Conservation (phyloP, 2,888 invertebrate species). For the Leptinotarsa juncta region DNA sequence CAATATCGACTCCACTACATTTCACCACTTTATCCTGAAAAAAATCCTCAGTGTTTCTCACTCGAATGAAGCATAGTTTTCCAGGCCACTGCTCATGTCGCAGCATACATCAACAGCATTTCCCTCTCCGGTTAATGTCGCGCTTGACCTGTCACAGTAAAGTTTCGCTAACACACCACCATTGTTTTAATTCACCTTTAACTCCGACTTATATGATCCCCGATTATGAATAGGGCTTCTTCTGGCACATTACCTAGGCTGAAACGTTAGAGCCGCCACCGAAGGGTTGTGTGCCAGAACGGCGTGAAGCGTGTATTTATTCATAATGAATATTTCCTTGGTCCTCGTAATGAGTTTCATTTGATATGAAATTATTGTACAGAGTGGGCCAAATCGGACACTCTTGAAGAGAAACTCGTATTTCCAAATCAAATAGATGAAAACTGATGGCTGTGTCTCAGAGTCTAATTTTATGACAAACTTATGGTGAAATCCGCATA, state of each 20-base stretch:
- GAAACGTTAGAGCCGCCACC: constrained; percentile 23
- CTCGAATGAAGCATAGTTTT: no score
- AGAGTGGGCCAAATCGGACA: no score
- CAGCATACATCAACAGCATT: neutral
- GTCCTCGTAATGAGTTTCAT: neutral
- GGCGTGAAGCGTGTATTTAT: neutral
- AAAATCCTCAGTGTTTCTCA: no score
- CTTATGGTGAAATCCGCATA: no score
- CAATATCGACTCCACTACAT: no score
- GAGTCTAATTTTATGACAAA: no score
- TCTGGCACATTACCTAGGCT: constrained; percentile 32
- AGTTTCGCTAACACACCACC: constrained; percentile 26
- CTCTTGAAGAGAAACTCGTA: no score
- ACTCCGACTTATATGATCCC: constrained; percentile 29
- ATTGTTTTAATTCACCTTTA: constrained; percentile 32
- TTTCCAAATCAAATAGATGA: no score
- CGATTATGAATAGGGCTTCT: constrained; percentile 30
- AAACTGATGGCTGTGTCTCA: no score
- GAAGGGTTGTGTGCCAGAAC: neutral
- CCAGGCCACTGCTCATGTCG: neutral
- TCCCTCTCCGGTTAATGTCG: neutral
- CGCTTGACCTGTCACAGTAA: constrained; percentile 33
- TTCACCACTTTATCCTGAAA: no score
- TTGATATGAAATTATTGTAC: no score
- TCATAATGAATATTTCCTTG: neutral